These are phyloP conservation scores for Drosophila auraria DNA, from an alignment of 1,140 invertebrate species.

Conservation along the genomic window DNA sequence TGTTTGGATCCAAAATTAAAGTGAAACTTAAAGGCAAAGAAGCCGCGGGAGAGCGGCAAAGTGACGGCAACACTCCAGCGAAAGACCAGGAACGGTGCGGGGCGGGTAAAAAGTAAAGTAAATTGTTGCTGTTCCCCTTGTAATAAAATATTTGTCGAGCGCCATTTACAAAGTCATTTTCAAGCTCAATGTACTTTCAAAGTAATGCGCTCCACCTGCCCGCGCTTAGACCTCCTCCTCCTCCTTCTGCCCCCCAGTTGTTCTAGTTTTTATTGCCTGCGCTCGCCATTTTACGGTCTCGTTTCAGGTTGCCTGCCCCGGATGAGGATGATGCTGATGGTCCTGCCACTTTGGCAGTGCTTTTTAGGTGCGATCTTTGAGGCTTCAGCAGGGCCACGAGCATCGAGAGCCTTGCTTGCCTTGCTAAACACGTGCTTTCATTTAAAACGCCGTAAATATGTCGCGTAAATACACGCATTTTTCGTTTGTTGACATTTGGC, in stretches of 20 bases:
- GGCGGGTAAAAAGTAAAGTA: conserved; percentile 47
- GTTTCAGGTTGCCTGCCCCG: conserved; percentile 52
- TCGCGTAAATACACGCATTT: conserved; percentile 50
- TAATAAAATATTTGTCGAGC: conserved; percentile 83
- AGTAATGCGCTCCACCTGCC: conserved; percentile 78
- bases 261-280: conserved; percentile 79
- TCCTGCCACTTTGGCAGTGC: conserved; percentile 23
- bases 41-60: conserved; percentile 5
- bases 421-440: conserved; percentile 72
- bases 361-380: conserved; percentile 44
- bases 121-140: conserved; percentile 69
- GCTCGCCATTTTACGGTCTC: conserved; percentile 77
- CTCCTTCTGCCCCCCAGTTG: conserved; percentile 45
- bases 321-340: conserved; percentile 29
- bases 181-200: conserved; percentile 81
- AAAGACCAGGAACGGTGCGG: neutral
- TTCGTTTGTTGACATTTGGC: conserved; percentile 46
- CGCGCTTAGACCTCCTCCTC: conserved; percentile 15
- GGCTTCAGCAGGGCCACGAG: conserved; percentile 29
- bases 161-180: conserved; percentile 84
- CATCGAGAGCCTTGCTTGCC: conserved; percentile 33
- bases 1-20: conserved; percentile 35
- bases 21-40: conserved; percentile 13
- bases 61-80: conserved; percentile 7
- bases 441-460: conserved; percentile 75